Evolutionary conservation across 2,888 invertebrate genomes (phyloP).

Genomic region (Ornithoptera priamus): DNA sequence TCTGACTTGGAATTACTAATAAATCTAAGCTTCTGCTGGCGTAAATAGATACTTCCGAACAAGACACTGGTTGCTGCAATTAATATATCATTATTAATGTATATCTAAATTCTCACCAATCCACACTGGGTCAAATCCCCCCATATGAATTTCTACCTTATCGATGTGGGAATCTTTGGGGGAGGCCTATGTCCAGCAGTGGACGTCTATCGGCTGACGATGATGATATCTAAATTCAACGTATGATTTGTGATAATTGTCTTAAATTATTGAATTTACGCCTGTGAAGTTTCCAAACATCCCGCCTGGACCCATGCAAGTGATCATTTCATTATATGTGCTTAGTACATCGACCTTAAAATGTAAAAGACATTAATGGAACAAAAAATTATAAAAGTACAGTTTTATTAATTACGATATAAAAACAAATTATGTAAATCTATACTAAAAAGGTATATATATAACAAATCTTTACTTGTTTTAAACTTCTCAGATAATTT

Average conservation of each 20-base stretch:
- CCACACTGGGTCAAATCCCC: too few relatives aligned
- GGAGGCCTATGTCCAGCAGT: too few relatives aligned
- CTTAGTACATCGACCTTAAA: constrained; percentile 68
- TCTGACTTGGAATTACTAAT: constrained; percentile 64
- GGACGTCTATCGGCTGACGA: too few relatives aligned
- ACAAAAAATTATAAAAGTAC: not conserved
- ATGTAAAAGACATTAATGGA: not conserved
- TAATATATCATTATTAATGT: not conserved
- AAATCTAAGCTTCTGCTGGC: constrained; percentile 71
- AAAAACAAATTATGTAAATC: constrained; percentile 16
- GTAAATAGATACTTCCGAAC: constrained; percentile 66
- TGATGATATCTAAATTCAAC: too few relatives aligned
- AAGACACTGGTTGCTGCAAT: constrained; percentile 63
- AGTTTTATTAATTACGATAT: not conserved
- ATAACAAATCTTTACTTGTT: too few relatives aligned
- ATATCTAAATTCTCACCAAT: not conserved
- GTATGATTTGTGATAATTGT: not conserved
- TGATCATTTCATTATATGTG: constrained; percentile 74
- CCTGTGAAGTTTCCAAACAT: constrained; percentile 77
- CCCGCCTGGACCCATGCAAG: constrained; percentile 76
- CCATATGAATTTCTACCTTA: too few relatives aligned
- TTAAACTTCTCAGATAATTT: too few relatives aligned
- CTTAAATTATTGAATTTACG: constrained; percentile 41
- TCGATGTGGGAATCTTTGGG: too few relatives aligned
- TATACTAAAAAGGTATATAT: too few relatives aligned